Evolutionary conservation across 64 coral and sea anemone genomes (phyloP), one percentile per base, ranked within the genome.

Genomic region (Stichodactyla mertensii): DNA sequence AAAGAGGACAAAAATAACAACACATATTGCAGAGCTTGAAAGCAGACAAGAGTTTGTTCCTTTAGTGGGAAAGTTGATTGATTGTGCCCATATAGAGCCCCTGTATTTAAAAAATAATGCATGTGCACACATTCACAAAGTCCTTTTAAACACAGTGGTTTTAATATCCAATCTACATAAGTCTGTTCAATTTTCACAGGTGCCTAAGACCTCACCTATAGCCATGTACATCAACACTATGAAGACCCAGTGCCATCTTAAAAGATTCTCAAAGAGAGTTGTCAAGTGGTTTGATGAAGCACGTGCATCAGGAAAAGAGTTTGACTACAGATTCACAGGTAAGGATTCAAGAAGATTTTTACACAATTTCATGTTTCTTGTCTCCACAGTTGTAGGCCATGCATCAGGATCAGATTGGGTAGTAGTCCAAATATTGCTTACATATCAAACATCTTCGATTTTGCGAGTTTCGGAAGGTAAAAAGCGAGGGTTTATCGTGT

Each of bases 261-360:
- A 52, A 53, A 31, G 85, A 16, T 26, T 86, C 18, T 52, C 85
- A 70, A 80, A 78, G 27, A 88, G 67, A 36, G 77, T 88, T 36
- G 56, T 55, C 1, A 79, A 64, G 8, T 88, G 87, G 87, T 88
- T 79, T 19, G 85, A 86, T 19, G 85, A 86, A 71, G 64, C 85
- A 28, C 59, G 45, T 28, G 85, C 52, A 27, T 11, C 24, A 10
- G 87, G 87, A 20, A 54, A 80, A 45, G 77, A 61, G 13, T 60
- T 86, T 52, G 81, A 83, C 52, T 93, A 93, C 54, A 31, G 87
- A 3, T 93, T 93, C 20, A 89, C 87, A 52, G 91, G 87, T 51
- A 64, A 86, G 28, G 91, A 93, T 19, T 93, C 91, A 59, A 71
- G 51, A 59, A 71, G 51, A 62, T 89, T 93, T 89, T 61, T 86